Conservation (phyloP, 2,888 invertebrate species). For the Omphaloscelis lunosa region DNA sequence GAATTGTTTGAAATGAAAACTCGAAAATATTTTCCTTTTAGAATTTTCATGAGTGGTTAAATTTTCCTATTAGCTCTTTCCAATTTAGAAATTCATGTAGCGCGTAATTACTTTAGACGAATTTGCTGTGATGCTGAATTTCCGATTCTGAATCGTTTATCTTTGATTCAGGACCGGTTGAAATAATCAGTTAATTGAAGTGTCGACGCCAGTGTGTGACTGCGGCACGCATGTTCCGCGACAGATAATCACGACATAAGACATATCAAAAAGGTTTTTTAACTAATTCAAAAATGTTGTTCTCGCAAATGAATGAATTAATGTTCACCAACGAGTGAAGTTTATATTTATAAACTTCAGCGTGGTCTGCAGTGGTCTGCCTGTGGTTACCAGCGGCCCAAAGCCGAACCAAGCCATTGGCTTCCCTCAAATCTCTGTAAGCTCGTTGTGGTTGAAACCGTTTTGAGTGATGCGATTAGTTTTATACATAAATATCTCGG, state of each 20-base stretch:
- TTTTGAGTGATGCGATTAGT: constrained; percentile 39
- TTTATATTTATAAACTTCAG: constrained; percentile 5
- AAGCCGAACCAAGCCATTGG: constrained; percentile 24
- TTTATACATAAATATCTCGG: constrained; percentile 6
- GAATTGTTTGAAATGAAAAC: constrained; percentile 14
- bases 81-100: constrained; percentile 48
- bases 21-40: not conserved
- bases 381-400: constrained; percentile 27
- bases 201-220: not conserved
- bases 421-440: constrained; percentile 31
- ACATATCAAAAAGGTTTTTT: not conserved
- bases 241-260: not conserved
- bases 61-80: constrained; percentile 12
- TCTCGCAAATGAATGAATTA: not conserved
- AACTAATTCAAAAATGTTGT: not conserved
- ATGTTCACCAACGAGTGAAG: not conserved
- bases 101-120: constrained; percentile 49
- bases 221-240: not conserved
- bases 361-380: constrained; percentile 1
- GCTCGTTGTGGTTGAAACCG: constrained; percentile 40
- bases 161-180: constrained; percentile 16
- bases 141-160: constrained; percentile 20
- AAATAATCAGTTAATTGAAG: constrained; percentile 29
- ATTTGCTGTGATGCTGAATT: constrained; percentile 18
- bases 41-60: constrained; percentile 11